Evolutionary conservation across 2,888 invertebrate genomes (phyloP), one percentile per base, ranked within the genome.

Genomic region (Strigamia transsilvanica): DNA sequence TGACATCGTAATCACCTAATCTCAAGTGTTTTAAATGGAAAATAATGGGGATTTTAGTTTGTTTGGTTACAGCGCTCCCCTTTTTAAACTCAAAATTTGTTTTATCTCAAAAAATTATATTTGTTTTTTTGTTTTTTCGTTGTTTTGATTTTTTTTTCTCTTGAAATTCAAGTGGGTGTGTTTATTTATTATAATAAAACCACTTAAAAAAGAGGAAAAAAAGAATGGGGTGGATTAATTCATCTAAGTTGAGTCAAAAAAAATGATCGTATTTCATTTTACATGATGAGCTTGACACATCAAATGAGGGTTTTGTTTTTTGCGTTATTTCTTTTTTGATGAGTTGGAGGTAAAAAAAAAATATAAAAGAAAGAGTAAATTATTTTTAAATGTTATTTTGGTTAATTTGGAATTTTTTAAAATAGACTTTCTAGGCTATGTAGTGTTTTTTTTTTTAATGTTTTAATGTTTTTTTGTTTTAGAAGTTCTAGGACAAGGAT

Each of bases 151-250:
- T 42, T 42, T 42, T 42, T 42, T 42, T 42, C 1, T 9, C 7
- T 41, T 7, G 10, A 42, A 42, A 12, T 13, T 42, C 21, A 61
- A 61, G 61, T 73, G 73, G 32, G 73, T 32, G 66, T 66, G 73
- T 73, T 73, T 73, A 32, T 73, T 73, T 73, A 73, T 73, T 73
- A n/a, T 73, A 73, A 73, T 73, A 73, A 66, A 73, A 73, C 73
- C 32, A 73, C 73, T 73, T 73, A 27, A 7, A 66, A 66, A 66
- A 66, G 27, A 27, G 27, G 23, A 66, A 15, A 9, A n/a, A 32
- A 32, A 32, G 4, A 73, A 23, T 56, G 2, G 51, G 56, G 73
- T 73, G 32, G 73, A 27, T 73, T 73, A 73, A 73, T 73, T 73
- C 73, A 73, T 73, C 27, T 32, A 73, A 13, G 27, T 13, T 27